Conservation (phyloP, 2,797 vertebrate species). For the Monodelphis domestica region DNA sequence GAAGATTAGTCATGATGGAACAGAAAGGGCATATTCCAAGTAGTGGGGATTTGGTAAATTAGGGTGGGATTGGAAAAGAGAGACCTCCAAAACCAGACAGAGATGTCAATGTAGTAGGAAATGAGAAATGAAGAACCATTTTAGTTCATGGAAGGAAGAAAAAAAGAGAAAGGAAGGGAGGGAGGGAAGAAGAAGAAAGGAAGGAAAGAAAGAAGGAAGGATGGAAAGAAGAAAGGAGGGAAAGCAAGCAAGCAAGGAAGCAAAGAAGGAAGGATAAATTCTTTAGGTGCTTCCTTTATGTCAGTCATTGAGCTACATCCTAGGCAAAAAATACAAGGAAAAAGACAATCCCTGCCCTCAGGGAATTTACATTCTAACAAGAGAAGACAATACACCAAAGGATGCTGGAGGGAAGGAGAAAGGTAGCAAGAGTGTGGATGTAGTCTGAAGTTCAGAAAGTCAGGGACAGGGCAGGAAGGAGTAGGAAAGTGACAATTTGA, state of each 20-base stretch:
- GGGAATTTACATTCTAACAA: no score
- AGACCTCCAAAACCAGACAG: not conserved
- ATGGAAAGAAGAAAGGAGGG: no score
- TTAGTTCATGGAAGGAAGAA: not conserved
- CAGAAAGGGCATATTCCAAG: not conserved
- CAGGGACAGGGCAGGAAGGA: no score
- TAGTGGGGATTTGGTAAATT: not conserved
- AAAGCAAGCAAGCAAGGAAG: not conserved
- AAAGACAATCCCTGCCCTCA: no score
- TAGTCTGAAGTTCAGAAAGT: no score
- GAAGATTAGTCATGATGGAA: not conserved
- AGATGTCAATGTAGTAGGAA: not conserved
- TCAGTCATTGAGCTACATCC: no score
- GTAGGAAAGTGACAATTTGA: no score
- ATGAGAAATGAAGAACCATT: not conserved
- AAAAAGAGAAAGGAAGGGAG: not conserved
- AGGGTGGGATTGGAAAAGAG: not conserved
- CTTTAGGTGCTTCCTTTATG: no score
- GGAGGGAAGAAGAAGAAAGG: not conserved
- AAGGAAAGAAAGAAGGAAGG: not conserved
- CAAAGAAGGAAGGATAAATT: not conserved
- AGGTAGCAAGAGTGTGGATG: no score
- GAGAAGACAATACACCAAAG: not conserved
- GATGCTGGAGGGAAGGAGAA: constrained; percentile 55
- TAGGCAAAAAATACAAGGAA: no score